Conservation (phyloP, 2,113 vertebrate species). For the Telmatochromis brichardi region DNA sequence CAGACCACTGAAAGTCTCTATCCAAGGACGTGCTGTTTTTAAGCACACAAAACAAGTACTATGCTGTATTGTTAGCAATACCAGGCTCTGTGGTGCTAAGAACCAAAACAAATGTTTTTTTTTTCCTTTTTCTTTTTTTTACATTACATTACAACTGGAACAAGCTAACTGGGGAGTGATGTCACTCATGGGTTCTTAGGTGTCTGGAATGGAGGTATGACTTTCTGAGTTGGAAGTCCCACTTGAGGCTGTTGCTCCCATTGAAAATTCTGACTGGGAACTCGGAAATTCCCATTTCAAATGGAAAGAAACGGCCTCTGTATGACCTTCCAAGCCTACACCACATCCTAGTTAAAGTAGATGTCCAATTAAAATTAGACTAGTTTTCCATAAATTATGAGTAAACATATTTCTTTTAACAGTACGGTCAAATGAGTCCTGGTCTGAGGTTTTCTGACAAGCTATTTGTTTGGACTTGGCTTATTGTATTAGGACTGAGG, state of each 20-base stretch:
- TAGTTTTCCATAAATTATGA: not conserved
- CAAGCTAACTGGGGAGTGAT: not conserved
- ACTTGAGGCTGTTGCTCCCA: not conserved
- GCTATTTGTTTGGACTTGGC: slow-evolving; percentile 3
- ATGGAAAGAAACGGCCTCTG: not conserved
- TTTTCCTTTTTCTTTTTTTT: not conserved
- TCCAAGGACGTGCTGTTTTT: not conserved
- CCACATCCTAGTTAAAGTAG: not conserved
- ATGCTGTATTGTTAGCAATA: not conserved
- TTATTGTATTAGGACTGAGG: not conserved
- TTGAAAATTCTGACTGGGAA: not conserved
- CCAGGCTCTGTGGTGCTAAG: not conserved
- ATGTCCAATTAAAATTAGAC: not conserved
- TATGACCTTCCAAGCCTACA: not conserved
- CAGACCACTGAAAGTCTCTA: not conserved
- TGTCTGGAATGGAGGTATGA: not conserved
- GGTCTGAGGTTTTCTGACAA: not conserved
- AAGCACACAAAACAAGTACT: not conserved
- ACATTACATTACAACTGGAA: not conserved
- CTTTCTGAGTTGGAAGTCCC: not conserved
- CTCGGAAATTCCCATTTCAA: not conserved
- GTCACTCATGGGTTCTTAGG: not conserved
- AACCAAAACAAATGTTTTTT: rapidly evolving
- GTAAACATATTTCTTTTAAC: not conserved
- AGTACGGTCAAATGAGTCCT: not conserved